These are phyloP conservation scores for Acromyrmex charruanus DNA, from an alignment of 1,140 invertebrate genomes.

Conservation along the genomic window DNA sequence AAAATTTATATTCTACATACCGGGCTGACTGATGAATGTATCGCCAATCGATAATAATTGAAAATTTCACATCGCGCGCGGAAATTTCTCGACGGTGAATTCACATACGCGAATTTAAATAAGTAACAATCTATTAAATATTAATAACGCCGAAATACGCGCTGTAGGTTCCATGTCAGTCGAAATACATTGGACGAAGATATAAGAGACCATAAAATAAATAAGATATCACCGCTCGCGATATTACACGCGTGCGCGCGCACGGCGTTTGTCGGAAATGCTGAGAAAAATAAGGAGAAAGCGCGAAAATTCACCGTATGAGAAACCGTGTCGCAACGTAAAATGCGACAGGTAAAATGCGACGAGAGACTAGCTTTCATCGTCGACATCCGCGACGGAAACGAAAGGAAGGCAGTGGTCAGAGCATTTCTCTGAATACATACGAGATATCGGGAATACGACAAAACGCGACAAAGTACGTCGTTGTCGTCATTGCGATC, in stretches of 20 bases:
- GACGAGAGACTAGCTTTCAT: slow-evolving; percentile 54
- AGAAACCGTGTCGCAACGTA: background rate
- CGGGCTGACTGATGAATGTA: too few relatives aligned
- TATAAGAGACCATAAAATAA: slow-evolving; percentile 2
- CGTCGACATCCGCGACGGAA: slow-evolving; percentile 4
- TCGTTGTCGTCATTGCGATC: background rate
- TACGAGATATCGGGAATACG: background rate
- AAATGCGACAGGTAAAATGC: background rate
- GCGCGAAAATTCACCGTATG: background rate
- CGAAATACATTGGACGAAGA: background rate
- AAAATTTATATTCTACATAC: too few relatives aligned
- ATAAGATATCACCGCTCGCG: background rate
- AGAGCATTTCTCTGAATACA: background rate
- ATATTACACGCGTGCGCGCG: background rate
- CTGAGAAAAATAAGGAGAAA: background rate
- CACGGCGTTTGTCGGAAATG: background rate
- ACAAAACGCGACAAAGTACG: background rate
- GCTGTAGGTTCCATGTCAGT: background rate
- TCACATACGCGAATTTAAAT: background rate
- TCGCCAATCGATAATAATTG: too few relatives aligned
- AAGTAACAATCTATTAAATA: background rate
- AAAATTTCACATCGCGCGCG: too few relatives aligned
- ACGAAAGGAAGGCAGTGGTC: background rate
- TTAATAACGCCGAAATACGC: background rate
- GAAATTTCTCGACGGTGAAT: too few relatives aligned